Evolutionary conservation across 1,140 invertebrate genomes (phyloP).

Genomic region (Macrosteles quadrilineatus): DNA sequence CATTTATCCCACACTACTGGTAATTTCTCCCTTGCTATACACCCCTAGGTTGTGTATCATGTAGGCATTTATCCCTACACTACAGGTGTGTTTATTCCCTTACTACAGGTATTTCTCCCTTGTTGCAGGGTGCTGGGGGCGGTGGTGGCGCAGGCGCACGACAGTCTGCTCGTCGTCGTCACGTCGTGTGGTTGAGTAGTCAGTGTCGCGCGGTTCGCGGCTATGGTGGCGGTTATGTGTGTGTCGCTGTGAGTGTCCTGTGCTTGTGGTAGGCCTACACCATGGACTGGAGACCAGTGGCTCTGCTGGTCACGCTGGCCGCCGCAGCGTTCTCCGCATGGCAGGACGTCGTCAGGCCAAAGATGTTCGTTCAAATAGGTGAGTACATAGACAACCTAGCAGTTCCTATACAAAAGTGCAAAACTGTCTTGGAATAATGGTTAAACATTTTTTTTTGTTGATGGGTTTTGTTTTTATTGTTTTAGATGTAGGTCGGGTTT

Average conservation of each 20-base stretch:
- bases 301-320: background rate
- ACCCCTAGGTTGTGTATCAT: no score
- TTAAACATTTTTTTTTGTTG: no score
- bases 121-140: background rate
- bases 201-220: background rate
- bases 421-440: no score
- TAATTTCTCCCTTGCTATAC: no score
- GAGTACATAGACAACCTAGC: constrained; percentile 3
- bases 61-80: no score
- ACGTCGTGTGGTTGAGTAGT: no score
- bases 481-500: no score
- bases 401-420: no score
- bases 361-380: constrained; percentile 25
- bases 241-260: background rate
- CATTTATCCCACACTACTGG: no score
- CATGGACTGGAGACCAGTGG: background rate
- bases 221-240: background rate
- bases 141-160: background rate
- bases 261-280: background rate
- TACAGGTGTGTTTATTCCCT: no score
- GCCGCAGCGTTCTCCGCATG: background rate
- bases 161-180: background rate
- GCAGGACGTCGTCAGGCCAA: constrained; percentile 16
- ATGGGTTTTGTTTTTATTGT: no score
- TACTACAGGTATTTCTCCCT: no score